Percentiles rank a stretch among this genome's conserved stretches.
These are phyloP conservation scores for Macrostomum lignano DNA, from an alignment of 1,140 invertebrate genomes.

Conservation along the genomic window DNA sequence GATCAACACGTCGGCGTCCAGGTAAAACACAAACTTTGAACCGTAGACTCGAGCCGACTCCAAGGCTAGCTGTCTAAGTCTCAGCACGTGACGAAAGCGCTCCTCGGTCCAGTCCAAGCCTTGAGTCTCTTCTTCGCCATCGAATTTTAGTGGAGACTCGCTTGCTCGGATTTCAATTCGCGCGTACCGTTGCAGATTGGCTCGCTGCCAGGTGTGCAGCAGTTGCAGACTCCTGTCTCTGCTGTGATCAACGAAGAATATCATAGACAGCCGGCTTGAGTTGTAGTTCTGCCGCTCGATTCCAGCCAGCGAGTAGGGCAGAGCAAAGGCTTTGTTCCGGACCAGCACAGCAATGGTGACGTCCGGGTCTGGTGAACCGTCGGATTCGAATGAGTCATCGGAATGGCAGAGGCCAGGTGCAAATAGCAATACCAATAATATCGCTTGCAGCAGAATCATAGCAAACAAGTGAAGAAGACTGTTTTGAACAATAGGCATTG, in stretches of 20 bases:
- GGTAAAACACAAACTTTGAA: conserved; percentile 1
- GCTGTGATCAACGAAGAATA: conserved; percentile 32
- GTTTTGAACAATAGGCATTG: too few species aligned
- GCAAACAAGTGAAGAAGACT: too few species aligned
- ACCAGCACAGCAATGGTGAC: conserved; percentile 49
- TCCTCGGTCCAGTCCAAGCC: conserved; percentile 40
- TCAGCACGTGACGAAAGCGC: conserved; percentile 50
- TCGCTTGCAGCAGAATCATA: too few species aligned
- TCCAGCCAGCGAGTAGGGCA: conserved; percentile 60
- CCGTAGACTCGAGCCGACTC: background rate
- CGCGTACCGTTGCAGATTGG: conserved; percentile 39
- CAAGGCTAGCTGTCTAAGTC: conserved; percentile 37
- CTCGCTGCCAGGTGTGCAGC: conserved; percentile 41
- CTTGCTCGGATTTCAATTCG: conserved; percentile 35
- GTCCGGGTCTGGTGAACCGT: too few species aligned
- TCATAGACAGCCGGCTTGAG: conserved; percentile 53
- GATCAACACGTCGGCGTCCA: conserved; percentile 4
- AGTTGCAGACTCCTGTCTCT: conserved; percentile 22
- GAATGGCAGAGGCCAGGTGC: too few species aligned
- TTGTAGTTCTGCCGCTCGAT: conserved; percentile 58
- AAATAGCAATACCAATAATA: too few species aligned
- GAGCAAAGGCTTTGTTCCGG: conserved; percentile 58
- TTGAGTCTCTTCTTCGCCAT: conserved; percentile 1
- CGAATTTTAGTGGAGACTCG: conserved; percentile 28
- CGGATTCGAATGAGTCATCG: too few species aligned